These are phyloP conservation scores for Hofmannophila pseudospretella DNA, from an alignment of 2,888 invertebrate genomes.

Conservation along the genomic window DNA sequence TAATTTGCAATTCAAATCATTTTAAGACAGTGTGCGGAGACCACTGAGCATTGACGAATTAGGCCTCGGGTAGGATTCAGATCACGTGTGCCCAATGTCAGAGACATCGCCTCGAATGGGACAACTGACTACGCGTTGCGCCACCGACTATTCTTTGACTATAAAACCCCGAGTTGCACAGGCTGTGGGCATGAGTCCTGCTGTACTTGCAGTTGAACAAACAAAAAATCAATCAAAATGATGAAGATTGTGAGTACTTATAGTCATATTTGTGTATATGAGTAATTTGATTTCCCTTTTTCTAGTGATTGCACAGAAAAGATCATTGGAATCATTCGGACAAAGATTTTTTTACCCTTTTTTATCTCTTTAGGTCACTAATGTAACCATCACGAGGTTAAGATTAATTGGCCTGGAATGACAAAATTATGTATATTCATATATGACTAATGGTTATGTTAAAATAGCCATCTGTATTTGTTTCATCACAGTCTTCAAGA, in stretches of 20 bases:
- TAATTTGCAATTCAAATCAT: neutral
- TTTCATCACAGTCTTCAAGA: too few relatives aligned
- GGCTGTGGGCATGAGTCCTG: slow-evolving; percentile 41
- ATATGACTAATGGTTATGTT: too few relatives aligned
- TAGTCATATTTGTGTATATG: too few relatives aligned
- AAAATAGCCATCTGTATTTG: too few relatives aligned
- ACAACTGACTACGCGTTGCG: slow-evolving; percentile 31
- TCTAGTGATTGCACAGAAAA: too few relatives aligned
- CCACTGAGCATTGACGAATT: slow-evolving; percentile 18
- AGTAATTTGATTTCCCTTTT: too few relatives aligned
- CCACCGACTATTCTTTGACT: slow-evolving; percentile 31
- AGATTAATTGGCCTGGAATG: too few relatives aligned
- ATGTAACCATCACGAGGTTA: too few relatives aligned
- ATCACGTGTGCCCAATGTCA: slow-evolving; percentile 68
- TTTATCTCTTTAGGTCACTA: too few relatives aligned
- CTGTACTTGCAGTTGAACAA: slow-evolving; percentile 40
- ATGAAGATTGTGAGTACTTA: slow-evolving; percentile 61
- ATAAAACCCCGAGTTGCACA: slow-evolving; percentile 46
- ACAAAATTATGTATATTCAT: too few relatives aligned
- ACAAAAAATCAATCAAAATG: slow-evolving; percentile 50
- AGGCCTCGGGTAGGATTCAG: slow-evolving; percentile 35
- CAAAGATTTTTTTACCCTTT: too few relatives aligned
- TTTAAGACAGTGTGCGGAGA: neutral
- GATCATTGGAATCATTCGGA: too few relatives aligned
- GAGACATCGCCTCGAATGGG: slow-evolving; percentile 37